Evolutionary conservation across 2,888 invertebrate genomes (phyloP).

Genomic region (Actias luna): DNA sequence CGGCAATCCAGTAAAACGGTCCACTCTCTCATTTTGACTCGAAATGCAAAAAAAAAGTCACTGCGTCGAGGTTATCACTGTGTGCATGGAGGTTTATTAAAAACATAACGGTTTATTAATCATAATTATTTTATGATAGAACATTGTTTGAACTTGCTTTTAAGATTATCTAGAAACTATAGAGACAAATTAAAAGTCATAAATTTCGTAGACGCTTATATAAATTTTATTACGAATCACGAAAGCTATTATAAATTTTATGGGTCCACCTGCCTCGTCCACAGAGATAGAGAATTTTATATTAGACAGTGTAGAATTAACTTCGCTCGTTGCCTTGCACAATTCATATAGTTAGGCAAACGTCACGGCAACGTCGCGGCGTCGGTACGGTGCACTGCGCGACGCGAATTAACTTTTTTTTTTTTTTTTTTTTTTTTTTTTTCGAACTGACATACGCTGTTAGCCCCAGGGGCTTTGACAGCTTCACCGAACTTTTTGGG

Average conservation of each 20-base stretch:
- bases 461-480: no score
- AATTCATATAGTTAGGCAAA: slow-evolving; percentile 34
- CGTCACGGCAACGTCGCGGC: slow-evolving; percentile 16
- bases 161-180: slow-evolving; percentile 3
- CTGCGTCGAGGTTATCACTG: background rate
- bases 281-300: background rate
- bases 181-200: slow-evolving; percentile 9
- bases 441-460: no score
- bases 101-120: slow-evolving; percentile 1
- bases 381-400: background rate
- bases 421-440: no score
- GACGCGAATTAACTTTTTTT: background rate
- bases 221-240: slow-evolving; percentile 10
- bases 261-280: slow-evolving; percentile 5
- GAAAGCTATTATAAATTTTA: background rate
- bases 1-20: no score
- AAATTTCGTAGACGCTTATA: background rate
- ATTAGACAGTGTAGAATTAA: slow-evolving; percentile 15
- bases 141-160: background rate
- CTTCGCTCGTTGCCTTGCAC: slow-evolving; percentile 30
- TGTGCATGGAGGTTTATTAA: background rate
- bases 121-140: background rate
- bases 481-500: no score
- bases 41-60: no score
- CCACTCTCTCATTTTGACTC: no score